phyloP scores from a whole-genome alignment of 2,888 invertebrate genomes.

The Steinernema carpocapsae region DNA sequence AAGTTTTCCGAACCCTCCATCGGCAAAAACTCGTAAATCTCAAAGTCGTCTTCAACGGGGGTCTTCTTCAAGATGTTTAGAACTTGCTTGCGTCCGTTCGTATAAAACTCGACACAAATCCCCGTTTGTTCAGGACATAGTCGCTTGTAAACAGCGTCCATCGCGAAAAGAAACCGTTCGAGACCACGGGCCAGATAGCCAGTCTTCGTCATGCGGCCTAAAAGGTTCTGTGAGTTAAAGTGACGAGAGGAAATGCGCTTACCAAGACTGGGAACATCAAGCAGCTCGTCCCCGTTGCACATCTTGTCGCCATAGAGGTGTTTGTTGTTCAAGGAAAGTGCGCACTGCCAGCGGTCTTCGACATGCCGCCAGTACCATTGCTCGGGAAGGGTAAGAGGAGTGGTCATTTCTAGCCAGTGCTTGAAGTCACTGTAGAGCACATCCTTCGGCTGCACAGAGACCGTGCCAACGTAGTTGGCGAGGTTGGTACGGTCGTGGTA shows the following conservation, averaged over 20 bases:
- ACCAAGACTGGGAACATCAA: slow-evolving; percentile 57
- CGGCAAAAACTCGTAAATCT: slow-evolving; percentile 61
- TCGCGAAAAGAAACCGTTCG: slow-evolving; percentile 61
- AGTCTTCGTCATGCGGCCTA: slow-evolving; percentile 62
- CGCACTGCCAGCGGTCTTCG: slow-evolving; percentile 56
- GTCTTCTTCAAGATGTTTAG: slow-evolving; percentile 52
- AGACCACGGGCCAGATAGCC: slow-evolving; percentile 63
- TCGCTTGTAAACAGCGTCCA: slow-evolving; percentile 61
- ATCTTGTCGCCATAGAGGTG: slow-evolving; percentile 59
- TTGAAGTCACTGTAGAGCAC: slow-evolving; percentile 58
- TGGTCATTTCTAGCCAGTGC: slow-evolving; percentile 62
- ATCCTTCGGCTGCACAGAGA: slow-evolving; percentile 62
- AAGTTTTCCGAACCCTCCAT: slow-evolving; percentile 47
- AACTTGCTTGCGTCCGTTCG: slow-evolving; percentile 58
- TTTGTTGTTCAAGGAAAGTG: slow-evolving; percentile 57
- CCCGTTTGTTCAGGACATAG: slow-evolving; percentile 53
- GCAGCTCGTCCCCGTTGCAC: slow-evolving; percentile 65
- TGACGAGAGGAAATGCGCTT: neutral
- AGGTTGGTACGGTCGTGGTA: slow-evolving; percentile 46
- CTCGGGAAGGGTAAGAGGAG: slow-evolving; percentile 65
- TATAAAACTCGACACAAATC: slow-evolving; percentile 65
- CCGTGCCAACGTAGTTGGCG: slow-evolving; percentile 58
- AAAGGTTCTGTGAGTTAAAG: slow-evolving; percentile 5
- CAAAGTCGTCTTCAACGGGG: slow-evolving; percentile 59
- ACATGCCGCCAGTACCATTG: slow-evolving; percentile 58